phyloP scores from a whole-genome alignment of 2,888 invertebrate genomes.

The Heliconius hortense region DNA sequence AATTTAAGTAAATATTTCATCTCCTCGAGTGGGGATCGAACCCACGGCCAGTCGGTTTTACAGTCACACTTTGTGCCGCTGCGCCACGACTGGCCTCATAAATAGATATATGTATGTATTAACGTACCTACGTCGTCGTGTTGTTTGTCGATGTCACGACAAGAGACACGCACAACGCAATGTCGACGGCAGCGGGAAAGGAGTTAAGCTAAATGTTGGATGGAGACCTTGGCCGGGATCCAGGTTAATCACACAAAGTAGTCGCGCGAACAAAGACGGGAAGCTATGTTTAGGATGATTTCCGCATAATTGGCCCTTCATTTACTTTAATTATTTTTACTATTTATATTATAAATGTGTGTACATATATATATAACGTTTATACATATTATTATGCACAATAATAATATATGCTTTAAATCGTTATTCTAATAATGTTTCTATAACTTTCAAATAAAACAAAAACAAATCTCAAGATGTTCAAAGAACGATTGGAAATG shows the following conservation, averaged over 20 bases:
- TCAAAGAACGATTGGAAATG: neutral
- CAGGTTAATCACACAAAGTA: constrained; percentile 57
- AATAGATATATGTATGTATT: neutral
- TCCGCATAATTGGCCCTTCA: constrained; percentile 5
- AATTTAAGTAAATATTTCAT: too few species aligned
- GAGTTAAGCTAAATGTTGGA: constrained; percentile 52
- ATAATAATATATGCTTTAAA: too few species aligned
- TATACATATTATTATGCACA: neutral
- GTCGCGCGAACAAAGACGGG: constrained; percentile 34
- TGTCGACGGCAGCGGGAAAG: constrained; percentile 64
- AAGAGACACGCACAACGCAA: constrained; percentile 44
- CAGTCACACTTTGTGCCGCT: too few species aligned
- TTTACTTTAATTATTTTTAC: neutral
- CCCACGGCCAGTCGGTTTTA: too few species aligned
- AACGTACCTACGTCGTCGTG: neutral
- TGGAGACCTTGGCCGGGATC: constrained; percentile 71
- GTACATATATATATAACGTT: neutral
- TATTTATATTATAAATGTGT: neutral
- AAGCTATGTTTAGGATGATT: constrained; percentile 14
- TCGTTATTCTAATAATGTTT: neutral
- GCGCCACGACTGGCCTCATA: too few species aligned
- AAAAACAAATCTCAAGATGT: neutral
- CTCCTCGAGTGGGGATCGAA: too few species aligned
- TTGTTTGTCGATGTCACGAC: constrained; percentile 26
- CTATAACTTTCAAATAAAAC: neutral